A percentile compares a stretch with the other conserved stretches of the same genome.
Evolutionary conservation across 1,140 invertebrate genomes (phyloP).

Genomic region (Caerostris extrusa): DNA sequence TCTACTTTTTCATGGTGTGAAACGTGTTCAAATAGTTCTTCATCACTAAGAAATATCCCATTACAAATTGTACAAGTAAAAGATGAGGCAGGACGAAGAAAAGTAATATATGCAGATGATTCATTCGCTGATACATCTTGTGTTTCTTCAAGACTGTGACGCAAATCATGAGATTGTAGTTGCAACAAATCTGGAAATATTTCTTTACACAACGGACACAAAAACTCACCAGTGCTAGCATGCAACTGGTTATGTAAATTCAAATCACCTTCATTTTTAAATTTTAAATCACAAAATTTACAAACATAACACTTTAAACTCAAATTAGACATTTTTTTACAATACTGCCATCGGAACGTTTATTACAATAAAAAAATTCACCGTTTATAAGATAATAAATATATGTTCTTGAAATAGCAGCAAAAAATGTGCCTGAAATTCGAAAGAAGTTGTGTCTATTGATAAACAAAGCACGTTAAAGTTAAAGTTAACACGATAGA

Average conservation of each 20-base stretch:
- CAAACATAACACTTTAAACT: not conserved
- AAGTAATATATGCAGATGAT: not conserved
- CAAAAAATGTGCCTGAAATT: too few relatives aligned
- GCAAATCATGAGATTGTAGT: slow-evolving; percentile 54
- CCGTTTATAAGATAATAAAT: too few relatives aligned
- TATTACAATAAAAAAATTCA: too few relatives aligned
- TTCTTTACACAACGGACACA: slow-evolving; percentile 31
- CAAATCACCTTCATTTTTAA: not conserved
- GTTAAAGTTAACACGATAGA: too few relatives aligned
- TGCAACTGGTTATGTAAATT: slow-evolving; percentile 49
- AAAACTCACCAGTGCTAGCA: not conserved
- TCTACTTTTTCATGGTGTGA: slow-evolving; percentile 18
- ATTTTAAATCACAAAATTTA: slow-evolving; percentile 35
- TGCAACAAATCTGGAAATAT: slow-evolving; percentile 46
- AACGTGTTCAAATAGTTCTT: slow-evolving; percentile 36
- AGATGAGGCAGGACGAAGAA: not conserved
- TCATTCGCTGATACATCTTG: not conserved
- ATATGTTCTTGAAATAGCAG: too few relatives aligned
- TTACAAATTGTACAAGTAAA: slow-evolving; percentile 15
- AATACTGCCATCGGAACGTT: too few relatives aligned
- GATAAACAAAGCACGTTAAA: too few relatives aligned
- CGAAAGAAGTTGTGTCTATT: too few relatives aligned
- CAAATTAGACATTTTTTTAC: not conserved
- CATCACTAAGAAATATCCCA: slow-evolving; percentile 20
- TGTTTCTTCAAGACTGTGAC: slow-evolving; percentile 56